Conservation (phyloP, 2,797 vertebrate genomes). For the Triplophysa yarkandensis region DNA sequence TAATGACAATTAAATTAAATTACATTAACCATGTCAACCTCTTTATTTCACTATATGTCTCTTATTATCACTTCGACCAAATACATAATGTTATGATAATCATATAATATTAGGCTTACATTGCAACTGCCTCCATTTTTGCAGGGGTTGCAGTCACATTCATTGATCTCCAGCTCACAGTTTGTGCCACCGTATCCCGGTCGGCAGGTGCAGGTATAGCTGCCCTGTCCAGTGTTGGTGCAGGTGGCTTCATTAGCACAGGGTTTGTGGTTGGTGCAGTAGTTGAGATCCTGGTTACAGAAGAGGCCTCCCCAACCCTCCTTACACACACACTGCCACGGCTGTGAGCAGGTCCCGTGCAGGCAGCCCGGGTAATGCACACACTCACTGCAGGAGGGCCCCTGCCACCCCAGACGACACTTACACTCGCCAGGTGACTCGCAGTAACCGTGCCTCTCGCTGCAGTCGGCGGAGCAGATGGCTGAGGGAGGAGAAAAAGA, state of each 20-base stretch:
- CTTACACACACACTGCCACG: conserved; percentile 94
- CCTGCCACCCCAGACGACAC: conserved; percentile 95
- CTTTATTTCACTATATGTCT: neutral
- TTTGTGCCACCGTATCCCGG: conserved; percentile 89
- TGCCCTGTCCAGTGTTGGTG: conserved; percentile 95
- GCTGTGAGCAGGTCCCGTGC: conserved; percentile 90
- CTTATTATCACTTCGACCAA: neutral
- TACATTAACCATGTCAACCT: neutral
- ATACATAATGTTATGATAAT: neutral
- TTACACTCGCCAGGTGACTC: conserved; percentile 80
- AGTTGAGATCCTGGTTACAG: conserved; percentile 98
- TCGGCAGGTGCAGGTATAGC: conserved; percentile 92
- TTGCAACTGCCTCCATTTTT: conserved; percentile 91
- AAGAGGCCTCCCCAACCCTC: conserved; percentile 99
- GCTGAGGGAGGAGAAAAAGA: conserved; percentile 65
- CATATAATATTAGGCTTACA: conserved; percentile 75
- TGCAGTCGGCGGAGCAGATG: conserved; percentile 74
- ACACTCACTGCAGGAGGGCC: conserved; percentile 90
- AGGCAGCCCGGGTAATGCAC: conserved; percentile 91
- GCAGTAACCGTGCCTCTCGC: conserved; percentile 75
- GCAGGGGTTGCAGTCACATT: conserved; percentile 95
- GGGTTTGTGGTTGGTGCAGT: conserved; percentile 96
- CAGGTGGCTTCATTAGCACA: conserved; percentile 94
- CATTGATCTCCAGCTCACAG: conserved; percentile 90
- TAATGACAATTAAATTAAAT: neutral